Evolutionary conservation across 2,797 vertebrate species (phyloP), one percentile per base, ranked within the genome.

Genomic region (Sphenodon punctatus): DNA sequence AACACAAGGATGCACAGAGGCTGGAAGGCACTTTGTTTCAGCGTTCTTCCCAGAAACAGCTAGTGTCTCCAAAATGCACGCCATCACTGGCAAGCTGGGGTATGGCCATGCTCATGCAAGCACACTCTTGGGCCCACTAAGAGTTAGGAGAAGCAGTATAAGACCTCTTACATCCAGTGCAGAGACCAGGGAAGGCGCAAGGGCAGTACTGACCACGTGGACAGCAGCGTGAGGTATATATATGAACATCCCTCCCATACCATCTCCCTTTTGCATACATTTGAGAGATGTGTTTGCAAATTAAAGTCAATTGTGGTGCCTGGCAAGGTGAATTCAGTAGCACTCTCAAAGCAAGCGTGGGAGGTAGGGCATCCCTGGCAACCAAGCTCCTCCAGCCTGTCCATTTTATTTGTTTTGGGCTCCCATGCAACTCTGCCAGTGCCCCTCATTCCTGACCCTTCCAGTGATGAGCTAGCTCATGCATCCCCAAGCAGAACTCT

Each of bases 121-220:
- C 3, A 12, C 5, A 34, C n/a, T 11, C 41, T 56, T 27, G 27
- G 43, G 27, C 6, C n/a, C 8, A 30, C 30, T 53, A 15, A 17
- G 49, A 53, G 25, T 30, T 17, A 53, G n/a, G 15, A n/a, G 30
- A 48, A 78, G 66, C 4, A 42, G 41, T 19, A 48, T 23, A 8
- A 5, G 36, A 12, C 4, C 56, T 59, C 45, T n/a, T 27, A 53
- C 6, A 1, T 1, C 23, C 5, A 7, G 10, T 0, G 1, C 0
- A 61, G 46, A 16, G 51, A 49, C 51, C 12, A 59, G 42, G 36
- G 11, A 11, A 66, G 48, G 2, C 16, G n/a, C 2, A 11, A 0
- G 0, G 1, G 2, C 0, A 45, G 60, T 23, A 34, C 0, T 2
- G 20, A 3, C 2, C 0, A 5, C 1, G 5, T 0, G 25, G 11